These are phyloP conservation scores for Trissonchulus latispiculum DNA, from an alignment of 2,888 invertebrate species.

Conservation along the genomic window DNA sequence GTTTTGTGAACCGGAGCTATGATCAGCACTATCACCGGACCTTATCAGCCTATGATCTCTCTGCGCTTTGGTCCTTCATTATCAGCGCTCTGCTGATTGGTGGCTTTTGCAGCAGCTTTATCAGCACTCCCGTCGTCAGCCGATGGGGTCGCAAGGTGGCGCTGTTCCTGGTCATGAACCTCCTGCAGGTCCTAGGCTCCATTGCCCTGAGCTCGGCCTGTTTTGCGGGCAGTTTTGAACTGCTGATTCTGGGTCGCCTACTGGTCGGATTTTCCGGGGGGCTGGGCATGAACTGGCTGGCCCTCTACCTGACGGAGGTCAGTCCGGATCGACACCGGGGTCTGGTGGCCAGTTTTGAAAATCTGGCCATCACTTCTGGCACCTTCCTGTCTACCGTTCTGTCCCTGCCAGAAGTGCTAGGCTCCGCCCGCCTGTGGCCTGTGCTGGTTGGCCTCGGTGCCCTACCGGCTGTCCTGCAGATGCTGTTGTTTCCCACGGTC, in stretches of 20 bases:
- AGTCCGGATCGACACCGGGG: constrained; percentile 1
- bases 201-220: not conserved
- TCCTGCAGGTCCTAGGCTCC: not conserved
- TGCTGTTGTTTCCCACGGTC: not conserved
- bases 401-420: not conserved
- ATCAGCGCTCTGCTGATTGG: not conserved
- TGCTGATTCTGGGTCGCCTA: constrained; percentile 12
- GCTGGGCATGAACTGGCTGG: not conserved
- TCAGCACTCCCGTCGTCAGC: not conserved
- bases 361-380: not conserved
- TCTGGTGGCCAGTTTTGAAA: not conserved
- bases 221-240: not conserved
- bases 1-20: not conserved
- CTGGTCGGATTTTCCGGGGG: not conserved
- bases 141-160: not conserved
- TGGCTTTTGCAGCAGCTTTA: not conserved
- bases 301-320: not conserved
- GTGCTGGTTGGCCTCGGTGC: not conserved
- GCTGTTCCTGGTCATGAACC: not conserved
- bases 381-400: not conserved
- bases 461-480: not conserved
- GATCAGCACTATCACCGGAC: not conserved
- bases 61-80: not conserved
- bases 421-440: not conserved
- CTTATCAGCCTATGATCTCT: not conserved